Evolutionary conservation across 1,140 invertebrate genomes (phyloP).

Genomic region (Phthorimaea operculella): DNA sequence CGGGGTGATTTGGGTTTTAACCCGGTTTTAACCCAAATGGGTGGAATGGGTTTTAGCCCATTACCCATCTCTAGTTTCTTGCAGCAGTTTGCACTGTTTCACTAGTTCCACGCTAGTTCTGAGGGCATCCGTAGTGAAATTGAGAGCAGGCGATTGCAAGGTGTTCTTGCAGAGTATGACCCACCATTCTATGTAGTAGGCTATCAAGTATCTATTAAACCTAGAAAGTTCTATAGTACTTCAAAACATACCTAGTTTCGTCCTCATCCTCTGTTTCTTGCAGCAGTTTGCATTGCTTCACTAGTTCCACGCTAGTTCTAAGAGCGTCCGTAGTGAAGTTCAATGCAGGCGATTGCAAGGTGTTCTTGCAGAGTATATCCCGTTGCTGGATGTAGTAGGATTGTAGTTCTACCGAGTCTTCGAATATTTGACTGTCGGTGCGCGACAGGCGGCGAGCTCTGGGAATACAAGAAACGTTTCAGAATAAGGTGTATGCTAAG

Average conservation of each 20-base stretch:
- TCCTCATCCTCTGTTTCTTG: conserved; percentile 84
- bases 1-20: too few relatives aligned
- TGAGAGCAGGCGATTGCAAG: conserved; percentile 88
- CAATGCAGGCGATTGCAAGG: conserved; percentile 89
- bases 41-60: too few relatives aligned
- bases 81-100: conserved; percentile 79
- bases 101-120: conserved; percentile 79
- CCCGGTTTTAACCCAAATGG: too few relatives aligned
- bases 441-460: conserved; percentile 86
- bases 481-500: too few relatives aligned
- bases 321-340: conserved; percentile 82
- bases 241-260: conserved; percentile 53
- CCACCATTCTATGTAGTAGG: too few relatives aligned
- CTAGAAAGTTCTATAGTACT: too few relatives aligned
- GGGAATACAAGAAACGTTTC: not conserved
- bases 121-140: conserved; percentile 80
- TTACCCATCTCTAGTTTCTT: too few relatives aligned
- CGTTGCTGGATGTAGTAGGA: conserved; percentile 88
- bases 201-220: too few relatives aligned
- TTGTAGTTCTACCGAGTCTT: conserved; percentile 95
- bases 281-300: conserved; percentile 81
- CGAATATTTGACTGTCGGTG: conserved; percentile 94
- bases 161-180: conserved; percentile 80
- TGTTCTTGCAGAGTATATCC: conserved; percentile 79
- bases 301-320: conserved; percentile 76